Conservation (phyloP, 2,888 invertebrate genomes). For the Mythimna lalbum region DNA sequence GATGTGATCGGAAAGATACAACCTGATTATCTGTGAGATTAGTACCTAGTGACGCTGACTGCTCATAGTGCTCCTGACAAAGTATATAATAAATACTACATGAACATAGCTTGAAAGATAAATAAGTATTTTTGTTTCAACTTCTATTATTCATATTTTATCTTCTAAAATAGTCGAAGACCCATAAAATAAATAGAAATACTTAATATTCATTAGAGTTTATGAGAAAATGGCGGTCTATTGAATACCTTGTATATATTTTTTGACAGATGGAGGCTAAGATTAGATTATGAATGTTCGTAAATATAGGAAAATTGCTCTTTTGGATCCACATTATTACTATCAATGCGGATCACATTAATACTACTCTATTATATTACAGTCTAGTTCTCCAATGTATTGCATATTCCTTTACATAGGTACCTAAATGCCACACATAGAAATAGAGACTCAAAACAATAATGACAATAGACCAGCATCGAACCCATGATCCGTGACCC, state of each 20-base stretch:
- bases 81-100: no score
- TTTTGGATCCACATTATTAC: not conserved
- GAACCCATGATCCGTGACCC: slow-evolving; percentile 13
- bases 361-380: not conserved
- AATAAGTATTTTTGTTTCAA: no score
- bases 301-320: not conserved
- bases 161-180: no score
- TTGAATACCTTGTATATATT: no score
- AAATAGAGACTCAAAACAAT: slow-evolving; percentile 13
- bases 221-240: not conserved
- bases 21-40: no score
- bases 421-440: slow-evolving; percentile 12
- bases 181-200: no score
- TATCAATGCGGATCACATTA: not conserved
- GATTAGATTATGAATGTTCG: not conserved
- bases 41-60: no score
- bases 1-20: no score
- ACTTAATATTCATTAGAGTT: not conserved
- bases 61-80: no score
- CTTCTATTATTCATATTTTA: no score
- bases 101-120: no score
- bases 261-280: not conserved
- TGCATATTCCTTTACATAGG: not conserved
- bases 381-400: not conserved
- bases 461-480: slow-evolving; percentile 11